A percentile compares a stretch with the other conserved stretches of the same genome.
These are phyloP conservation scores for Bombus impatiens DNA, from an alignment of 1,140 invertebrate genomes.

Conservation along the genomic window DNA sequence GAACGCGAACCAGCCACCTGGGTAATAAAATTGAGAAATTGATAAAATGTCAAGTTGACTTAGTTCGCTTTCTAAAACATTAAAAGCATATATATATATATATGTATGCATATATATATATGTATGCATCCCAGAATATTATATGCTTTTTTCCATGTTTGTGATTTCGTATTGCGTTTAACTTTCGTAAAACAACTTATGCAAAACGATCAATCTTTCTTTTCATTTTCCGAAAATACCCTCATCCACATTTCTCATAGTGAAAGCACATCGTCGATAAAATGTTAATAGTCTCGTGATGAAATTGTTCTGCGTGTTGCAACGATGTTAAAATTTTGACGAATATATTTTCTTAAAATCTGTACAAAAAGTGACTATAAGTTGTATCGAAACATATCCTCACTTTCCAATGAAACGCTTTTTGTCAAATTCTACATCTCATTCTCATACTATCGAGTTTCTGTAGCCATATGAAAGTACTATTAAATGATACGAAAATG, in stretches of 20 bases:
- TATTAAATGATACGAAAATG: not conserved
- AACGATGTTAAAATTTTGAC: not conserved
- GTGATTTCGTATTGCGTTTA: not conserved
- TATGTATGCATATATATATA: not conserved
- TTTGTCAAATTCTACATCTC: not conserved
- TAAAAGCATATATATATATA: not conserved
- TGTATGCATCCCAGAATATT: not conserved
- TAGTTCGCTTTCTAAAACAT: not conserved
- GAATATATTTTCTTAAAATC: not conserved
- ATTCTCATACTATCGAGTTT: no score
- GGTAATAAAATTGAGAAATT: no score
- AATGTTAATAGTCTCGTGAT: not conserved
- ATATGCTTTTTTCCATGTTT: not conserved
- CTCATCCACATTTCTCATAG: not conserved
- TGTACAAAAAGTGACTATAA: not conserved
- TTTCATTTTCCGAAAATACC: not conserved
- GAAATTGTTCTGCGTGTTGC: not conserved
- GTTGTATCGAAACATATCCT: not conserved
- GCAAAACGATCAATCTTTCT: not conserved
- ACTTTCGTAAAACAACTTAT: not conserved
- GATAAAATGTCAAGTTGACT: not conserved
- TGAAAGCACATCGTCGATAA: not conserved
- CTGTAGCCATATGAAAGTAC: no score
- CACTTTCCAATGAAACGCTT: no score
- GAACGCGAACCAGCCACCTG: no score